Evolutionary conservation across 2,797 vertebrate species (phyloP), one percentile per base, ranked within the genome.

Genomic region (Periparus ater): DNA sequence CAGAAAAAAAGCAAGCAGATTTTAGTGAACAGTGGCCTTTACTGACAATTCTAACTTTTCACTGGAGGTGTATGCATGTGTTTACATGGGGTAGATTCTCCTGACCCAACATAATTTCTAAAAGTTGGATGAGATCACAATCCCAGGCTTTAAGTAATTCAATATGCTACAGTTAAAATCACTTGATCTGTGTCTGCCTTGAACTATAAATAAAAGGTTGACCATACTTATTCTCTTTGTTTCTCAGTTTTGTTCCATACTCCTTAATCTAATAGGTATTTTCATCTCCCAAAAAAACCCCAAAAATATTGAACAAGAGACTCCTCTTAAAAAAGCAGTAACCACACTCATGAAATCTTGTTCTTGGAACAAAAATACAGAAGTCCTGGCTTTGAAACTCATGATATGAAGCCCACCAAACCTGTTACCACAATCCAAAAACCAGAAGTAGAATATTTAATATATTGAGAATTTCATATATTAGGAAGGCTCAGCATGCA

Each of bases 91-190:
- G 10, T 13, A 71, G 20, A 51, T 58, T 91, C 38, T 91, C n/a
- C 61, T 68, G 25, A 58, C 34, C 38, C 18, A 73, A 89, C 54
- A 65, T 51, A 89, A 57, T 66, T 89, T 89, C 2, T 14, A 58
- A 60, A 77, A 83, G 42, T 71, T 87, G 42, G 65, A 89, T 74
- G 89, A 89, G 78, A 89, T 92, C 92, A 89, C 65, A 95, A 74
- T 57, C 81, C 20, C 44, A 79, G 42, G 34, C 42, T 93, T 93
- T 82, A 82, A 79, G 78, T 92, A 93, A 97, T 95, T 87, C 42
- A 82, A 80, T 91, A 87, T 87, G 17, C 34, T 82, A 75, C 70
- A 89, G 32, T 36, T 85, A 91, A 89, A 95, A 82, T 34, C 57
- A 27, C 63, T 67, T 50, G 7, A 68, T 83, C 54, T 75, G 38